Conservation (phyloP, 2,113 vertebrate genomes). For the Rhineura floridana region DNA sequence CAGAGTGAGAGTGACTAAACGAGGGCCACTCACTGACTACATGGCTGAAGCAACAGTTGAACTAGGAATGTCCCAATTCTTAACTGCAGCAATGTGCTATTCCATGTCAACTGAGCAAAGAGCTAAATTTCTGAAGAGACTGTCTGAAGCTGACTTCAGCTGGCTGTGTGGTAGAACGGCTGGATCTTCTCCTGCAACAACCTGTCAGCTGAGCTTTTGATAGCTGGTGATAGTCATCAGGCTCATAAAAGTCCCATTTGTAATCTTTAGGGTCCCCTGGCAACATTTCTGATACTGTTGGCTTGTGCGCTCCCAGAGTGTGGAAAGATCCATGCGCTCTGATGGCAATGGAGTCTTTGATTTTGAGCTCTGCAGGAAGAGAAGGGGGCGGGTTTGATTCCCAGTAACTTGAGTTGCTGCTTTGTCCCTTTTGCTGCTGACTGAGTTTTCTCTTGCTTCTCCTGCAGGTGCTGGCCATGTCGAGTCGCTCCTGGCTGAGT, state of each 20-base stretch:
- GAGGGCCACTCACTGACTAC: not conserved
- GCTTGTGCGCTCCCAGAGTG: not conserved
- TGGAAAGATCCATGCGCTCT: not conserved
- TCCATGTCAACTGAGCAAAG: not conserved
- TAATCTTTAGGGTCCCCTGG: not conserved
- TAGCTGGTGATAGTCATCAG: not conserved
- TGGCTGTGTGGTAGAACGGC: not conserved
- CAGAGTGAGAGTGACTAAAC: too few species aligned
- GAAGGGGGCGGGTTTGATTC: too few species aligned
- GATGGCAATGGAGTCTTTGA: not conserved
- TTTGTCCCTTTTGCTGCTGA: not conserved
- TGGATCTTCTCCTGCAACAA: not conserved
- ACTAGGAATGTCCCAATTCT: not conserved
- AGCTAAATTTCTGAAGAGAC: not conserved
- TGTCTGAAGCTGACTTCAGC: not conserved
- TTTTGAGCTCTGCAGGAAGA: not conserved
- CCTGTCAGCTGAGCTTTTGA: too few species aligned
- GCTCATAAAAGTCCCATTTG: too few species aligned
- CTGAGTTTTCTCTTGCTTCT: not conserved
- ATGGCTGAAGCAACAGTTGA: not conserved
- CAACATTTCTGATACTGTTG: not conserved
- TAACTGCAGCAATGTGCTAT: too few species aligned
- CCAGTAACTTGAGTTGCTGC: not conserved
- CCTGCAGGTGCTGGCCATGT: conserved; percentile 95
- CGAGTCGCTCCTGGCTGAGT: conserved; percentile 97